These are phyloP conservation scores for Laticauda laticaudata DNA, from an alignment of 2,113 vertebrate species.

Conservation along the genomic window DNA sequence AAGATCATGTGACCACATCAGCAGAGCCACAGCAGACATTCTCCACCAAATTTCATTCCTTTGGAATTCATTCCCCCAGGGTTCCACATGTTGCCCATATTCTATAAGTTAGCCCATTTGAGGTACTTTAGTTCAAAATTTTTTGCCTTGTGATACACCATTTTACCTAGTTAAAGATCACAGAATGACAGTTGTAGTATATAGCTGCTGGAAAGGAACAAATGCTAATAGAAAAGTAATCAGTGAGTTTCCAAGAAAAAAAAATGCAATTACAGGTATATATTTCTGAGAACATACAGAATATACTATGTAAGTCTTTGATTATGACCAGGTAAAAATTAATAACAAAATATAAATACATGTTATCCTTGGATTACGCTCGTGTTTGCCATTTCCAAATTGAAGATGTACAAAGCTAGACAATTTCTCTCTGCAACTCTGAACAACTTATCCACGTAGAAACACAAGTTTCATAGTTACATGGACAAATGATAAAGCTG, in stretches of 20 bases:
- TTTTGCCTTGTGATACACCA: no score
- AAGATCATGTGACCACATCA: no score
- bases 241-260: background rate
- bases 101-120: no score
- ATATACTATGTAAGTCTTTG: background rate
- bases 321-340: background rate
- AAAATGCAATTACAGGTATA: background rate
- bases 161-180: background rate
- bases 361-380: background rate
- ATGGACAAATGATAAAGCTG: conserved; percentile 38
- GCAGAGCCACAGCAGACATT: no score
- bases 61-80: no score
- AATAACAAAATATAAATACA: background rate
- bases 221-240: background rate
- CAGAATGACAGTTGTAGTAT: background rate
- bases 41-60: no score
- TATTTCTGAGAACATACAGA: background rate
- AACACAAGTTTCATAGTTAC: background rate
- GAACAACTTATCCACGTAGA: background rate
- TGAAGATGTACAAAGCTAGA: background rate
- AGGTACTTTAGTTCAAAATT: no score
- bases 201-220: background rate
- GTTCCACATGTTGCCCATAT: no score
- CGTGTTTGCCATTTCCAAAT: background rate
- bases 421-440: background rate